These are phyloP conservation scores for Crocidura indochinensis DNA, from an alignment of 2,797 vertebrate genomes.

Conservation along the genomic window DNA sequence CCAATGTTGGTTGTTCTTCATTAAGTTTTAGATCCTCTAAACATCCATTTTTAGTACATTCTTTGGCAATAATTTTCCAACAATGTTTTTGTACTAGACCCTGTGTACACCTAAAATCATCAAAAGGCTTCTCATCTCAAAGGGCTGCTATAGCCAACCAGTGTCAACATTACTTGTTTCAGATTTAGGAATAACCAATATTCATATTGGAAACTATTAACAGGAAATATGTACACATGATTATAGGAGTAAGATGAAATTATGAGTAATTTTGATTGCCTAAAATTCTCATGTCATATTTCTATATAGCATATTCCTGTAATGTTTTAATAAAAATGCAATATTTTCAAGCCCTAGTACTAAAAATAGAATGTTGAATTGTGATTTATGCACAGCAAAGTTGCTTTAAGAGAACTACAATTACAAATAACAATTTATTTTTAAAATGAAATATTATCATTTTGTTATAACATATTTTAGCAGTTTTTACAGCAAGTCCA, in stretches of 20 bases:
- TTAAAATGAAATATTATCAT: slow-evolving; percentile 32
- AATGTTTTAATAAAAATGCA: slow-evolving; percentile 60
- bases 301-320: neutral
- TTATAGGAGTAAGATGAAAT: slow-evolving; percentile 47
- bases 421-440: slow-evolving; percentile 47
- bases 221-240: slow-evolving; percentile 54
- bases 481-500: neutral
- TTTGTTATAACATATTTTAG: slow-evolving; percentile 45
- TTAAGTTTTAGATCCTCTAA: slow-evolving; percentile 50
- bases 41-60: slow-evolving; percentile 66
- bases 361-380: slow-evolving; percentile 58
- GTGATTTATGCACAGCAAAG: slow-evolving; percentile 51
- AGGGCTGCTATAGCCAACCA: neutral
- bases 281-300: slow-evolving; percentile 22
- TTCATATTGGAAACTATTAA: neutral
- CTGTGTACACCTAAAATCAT: neutral
- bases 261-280: slow-evolving; percentile 4
- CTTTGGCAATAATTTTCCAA: slow-evolving; percentile 62
- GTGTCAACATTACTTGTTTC: slow-evolving; percentile 11
- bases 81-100: neutral
- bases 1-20: neutral
- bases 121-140: neutral
- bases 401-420: slow-evolving; percentile 39
- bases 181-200: slow-evolving; percentile 35
- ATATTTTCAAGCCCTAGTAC: slow-evolving; percentile 48